A percentile compares a stretch with the other conserved stretches of the same genome.
phyloP scores from a whole-genome alignment of 2,888 invertebrate genomes.

The Nymphalis urticae region DNA sequence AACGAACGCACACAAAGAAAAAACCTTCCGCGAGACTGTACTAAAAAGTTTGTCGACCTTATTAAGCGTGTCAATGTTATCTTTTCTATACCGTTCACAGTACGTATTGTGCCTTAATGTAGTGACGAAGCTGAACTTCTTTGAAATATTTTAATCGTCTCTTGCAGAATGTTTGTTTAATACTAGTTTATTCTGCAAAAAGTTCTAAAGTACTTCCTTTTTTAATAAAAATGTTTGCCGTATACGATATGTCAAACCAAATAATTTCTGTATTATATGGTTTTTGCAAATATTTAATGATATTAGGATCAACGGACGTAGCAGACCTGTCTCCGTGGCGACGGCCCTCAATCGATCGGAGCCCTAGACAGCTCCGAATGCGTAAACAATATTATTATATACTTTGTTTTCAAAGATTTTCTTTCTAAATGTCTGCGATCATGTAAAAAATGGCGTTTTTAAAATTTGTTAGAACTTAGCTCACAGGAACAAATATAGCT shows the following conservation, averaged over 20 bases:
- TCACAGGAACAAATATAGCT: too few relatives aligned
- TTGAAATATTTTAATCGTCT: not conserved
- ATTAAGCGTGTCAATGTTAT: slow-evolving; percentile 42
- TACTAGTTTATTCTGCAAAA: too few relatives aligned
- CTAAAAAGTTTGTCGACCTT: slow-evolving; percentile 62
- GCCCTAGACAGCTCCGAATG: slow-evolving; percentile 30
- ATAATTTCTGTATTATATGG: not conserved
- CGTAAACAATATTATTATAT: slow-evolving; percentile 7
- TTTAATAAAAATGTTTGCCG: not conserved
- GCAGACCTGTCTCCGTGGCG: slow-evolving; percentile 45
- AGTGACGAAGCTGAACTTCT: not conserved
- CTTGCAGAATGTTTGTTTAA: not conserved
- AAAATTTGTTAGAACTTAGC: too few relatives aligned
- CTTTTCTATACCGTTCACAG: slow-evolving; percentile 16
- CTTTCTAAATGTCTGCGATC: too few relatives aligned
- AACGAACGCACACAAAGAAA: slow-evolving; percentile 46
- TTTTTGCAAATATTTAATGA: slow-evolving; percentile 3
- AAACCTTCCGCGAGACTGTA: slow-evolving; percentile 53
- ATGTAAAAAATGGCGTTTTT: too few relatives aligned
- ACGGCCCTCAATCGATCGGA: slow-evolving; percentile 55
- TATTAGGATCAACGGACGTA: slow-evolving; percentile 21
- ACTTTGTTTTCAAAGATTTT: not conserved
- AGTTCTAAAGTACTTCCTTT: not conserved
- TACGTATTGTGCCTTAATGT: not conserved
- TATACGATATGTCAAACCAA: not conserved